Evolutionary conservation across 2,797 vertebrate species (phyloP).

Genomic region (Buceros bicornis): DNA sequence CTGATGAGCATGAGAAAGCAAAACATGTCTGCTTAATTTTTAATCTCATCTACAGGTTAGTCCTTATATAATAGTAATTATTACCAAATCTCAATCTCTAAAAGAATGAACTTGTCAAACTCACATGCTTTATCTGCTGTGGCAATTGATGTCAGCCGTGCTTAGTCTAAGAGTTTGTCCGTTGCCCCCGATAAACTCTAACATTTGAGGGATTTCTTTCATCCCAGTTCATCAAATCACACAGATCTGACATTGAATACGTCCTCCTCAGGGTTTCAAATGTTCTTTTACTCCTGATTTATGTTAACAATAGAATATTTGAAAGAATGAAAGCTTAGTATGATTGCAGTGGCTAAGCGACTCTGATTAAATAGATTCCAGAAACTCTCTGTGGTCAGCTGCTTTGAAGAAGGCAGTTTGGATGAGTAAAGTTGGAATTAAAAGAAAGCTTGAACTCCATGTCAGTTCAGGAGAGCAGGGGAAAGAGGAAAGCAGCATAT

Average conservation of each 20-base stretch:
- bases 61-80: conserved; percentile 63
- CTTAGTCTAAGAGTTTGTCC: conserved; percentile 71
- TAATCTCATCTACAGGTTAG: conserved; percentile 24
- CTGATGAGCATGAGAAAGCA: conserved; percentile 4
- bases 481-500: neutral
- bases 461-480: neutral
- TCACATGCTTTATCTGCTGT: conserved; percentile 26
- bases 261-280: conserved; percentile 17
- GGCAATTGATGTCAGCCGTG: conserved; percentile 54
- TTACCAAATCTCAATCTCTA: conserved; percentile 49
- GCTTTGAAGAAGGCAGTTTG: neutral
- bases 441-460: neutral
- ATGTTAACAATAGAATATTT: conserved; percentile 31
- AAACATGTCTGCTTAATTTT: conserved; percentile 48
- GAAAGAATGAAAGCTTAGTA: conserved; percentile 36
- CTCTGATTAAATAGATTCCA: conserved; percentile 15
- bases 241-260: conserved; percentile 17
- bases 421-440: neutral
- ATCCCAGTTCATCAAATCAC: conserved; percentile 37
- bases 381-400: neutral
- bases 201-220: conserved; percentile 34
- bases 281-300: conserved; percentile 50
- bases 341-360: neutral
- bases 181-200: conserved; percentile 57
- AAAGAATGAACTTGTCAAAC: conserved; percentile 57